Evolutionary conservation across 1,140 invertebrate species (phyloP).

Genomic region (Rhagoletis pomonella): DNA sequence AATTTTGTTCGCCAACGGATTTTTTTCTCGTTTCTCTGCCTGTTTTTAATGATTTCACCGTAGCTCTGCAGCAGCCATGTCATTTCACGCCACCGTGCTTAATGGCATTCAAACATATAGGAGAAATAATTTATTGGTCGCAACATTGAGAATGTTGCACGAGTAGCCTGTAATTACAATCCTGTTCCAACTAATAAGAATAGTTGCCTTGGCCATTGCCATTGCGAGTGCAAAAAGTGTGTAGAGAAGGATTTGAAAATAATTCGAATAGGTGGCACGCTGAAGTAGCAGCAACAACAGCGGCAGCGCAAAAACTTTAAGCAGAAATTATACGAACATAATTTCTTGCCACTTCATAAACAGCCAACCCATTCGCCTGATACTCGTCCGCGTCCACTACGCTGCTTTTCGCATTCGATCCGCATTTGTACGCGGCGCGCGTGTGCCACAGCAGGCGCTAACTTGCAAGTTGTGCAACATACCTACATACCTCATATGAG

Average conservation of each 20-base stretch:
- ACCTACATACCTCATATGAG: neutral
- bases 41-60: neutral
- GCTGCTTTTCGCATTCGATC: neutral
- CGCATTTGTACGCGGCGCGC: conserved; percentile 6
- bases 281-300: neutral
- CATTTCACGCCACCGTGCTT: neutral
- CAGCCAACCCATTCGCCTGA: neutral
- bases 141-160: conserved; percentile 37
- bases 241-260: neutral
- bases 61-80: neutral
- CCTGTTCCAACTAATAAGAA: conserved; percentile 47
- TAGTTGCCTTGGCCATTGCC: neutral
- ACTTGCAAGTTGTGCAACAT: conserved; percentile 37
- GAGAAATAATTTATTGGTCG: conserved; percentile 33
- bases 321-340: conserved; percentile 52
- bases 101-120: neutral
- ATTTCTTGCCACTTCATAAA: conserved; percentile 54
- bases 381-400: no score
- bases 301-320: conserved; percentile 9
- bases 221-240: neutral
- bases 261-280: neutral
- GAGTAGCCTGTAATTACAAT: conserved; percentile 45
- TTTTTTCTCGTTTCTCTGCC: neutral
- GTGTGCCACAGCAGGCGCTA: conserved; percentile 13
- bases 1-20: neutral